Evolutionary conservation across 1,140 invertebrate species (phyloP).

Genomic region (Geopemphigus sp.): DNA sequence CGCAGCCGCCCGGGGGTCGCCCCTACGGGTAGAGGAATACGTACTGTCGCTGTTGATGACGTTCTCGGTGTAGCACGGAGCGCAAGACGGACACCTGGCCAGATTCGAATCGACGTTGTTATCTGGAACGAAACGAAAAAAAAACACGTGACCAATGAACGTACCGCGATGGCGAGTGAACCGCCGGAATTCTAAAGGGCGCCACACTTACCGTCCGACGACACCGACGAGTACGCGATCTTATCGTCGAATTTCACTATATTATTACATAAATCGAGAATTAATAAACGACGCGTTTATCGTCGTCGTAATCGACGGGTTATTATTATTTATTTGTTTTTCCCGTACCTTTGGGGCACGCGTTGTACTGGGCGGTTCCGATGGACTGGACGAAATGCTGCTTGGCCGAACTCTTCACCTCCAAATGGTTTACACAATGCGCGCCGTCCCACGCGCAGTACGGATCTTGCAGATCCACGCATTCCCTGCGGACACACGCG

Average conservation of each 20-base stretch:
- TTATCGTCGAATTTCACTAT: background rate
- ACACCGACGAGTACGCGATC: background rate
- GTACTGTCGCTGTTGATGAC: slow-evolving; percentile 25
- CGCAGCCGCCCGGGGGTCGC: no score
- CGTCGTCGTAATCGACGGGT: no score
- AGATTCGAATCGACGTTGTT: slow-evolving; percentile 37
- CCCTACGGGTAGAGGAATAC: background rate
- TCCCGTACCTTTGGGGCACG: slow-evolving; percentile 14
- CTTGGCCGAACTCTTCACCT: slow-evolving; percentile 54
- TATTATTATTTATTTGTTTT: background rate
- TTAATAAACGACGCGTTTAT: no score
- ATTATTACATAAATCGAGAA: no score
- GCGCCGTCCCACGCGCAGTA: slow-evolving; percentile 93
- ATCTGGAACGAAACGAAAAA: slow-evolving; percentile 5
- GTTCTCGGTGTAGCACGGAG: slow-evolving; percentile 27
- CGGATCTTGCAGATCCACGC: slow-evolving; percentile 91
- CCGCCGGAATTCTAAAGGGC: no score
- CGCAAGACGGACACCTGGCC: slow-evolving; percentile 28
- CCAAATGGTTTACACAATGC: slow-evolving; percentile 62
- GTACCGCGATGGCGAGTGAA: no score
- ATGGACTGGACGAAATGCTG: slow-evolving; percentile 72
- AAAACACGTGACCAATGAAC: no score
- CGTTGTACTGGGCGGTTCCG: slow-evolving; percentile 55
- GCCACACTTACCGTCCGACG: slow-evolving; percentile 4
- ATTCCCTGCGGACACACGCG: slow-evolving; percentile 68